Conservation (phyloP, 1,140 invertebrate species). For the Zaprionus ghesquierei region DNA sequence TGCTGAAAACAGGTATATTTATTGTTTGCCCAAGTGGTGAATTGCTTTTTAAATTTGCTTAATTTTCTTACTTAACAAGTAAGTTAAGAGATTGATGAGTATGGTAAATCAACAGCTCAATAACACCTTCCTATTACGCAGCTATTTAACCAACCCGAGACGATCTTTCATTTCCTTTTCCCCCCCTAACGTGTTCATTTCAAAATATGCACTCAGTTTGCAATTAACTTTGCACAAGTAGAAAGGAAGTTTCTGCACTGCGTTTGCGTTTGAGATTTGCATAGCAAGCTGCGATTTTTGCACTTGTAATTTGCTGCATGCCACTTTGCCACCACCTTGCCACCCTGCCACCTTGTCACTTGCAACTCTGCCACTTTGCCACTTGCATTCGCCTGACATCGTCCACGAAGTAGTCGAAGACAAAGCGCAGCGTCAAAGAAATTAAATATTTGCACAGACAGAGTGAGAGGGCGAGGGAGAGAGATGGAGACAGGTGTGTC, state of each 20-base stretch:
- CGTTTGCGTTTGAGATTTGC: background rate
- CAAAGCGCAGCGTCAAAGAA: constrained; percentile 40
- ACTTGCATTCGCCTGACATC: constrained; percentile 6
- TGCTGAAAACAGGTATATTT: too few species aligned
- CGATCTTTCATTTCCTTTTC: background rate
- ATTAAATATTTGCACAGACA: constrained; percentile 46
- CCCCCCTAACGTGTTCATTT: background rate
- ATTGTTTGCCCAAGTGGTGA: too few species aligned
- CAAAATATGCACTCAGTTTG: background rate
- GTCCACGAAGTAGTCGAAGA: constrained; percentile 32
- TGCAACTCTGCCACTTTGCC: constrained; percentile 6
- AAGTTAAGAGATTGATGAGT: too few species aligned
- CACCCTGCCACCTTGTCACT: background rate
- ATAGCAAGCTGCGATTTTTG: background rate
- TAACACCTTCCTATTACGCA: background rate
- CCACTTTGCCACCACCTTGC: background rate
- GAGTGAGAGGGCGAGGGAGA: background rate
- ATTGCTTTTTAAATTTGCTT: too few species aligned
- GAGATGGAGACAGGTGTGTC: background rate
- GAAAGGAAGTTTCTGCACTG: background rate
- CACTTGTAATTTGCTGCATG: background rate
- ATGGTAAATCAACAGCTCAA: too few species aligned
- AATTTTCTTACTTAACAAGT: too few species aligned
- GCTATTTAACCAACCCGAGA: background rate
- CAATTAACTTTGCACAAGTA: background rate